Base-by-base conservation (phyloP, 92 coral and sea anemone genomes). In the Chrysogorgia sp. region DNA sequence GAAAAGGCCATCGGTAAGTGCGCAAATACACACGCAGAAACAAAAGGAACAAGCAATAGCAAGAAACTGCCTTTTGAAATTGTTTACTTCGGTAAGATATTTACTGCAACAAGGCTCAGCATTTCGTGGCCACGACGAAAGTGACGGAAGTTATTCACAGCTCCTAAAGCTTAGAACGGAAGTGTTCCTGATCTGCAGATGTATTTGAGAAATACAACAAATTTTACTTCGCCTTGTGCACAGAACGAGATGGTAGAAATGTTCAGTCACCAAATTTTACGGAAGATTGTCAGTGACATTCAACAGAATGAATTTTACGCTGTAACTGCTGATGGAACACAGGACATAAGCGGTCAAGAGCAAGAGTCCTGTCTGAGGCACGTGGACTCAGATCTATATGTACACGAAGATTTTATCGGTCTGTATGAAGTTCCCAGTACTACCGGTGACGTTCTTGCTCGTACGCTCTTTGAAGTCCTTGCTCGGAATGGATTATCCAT, bases 151-250 rank as follows among this genome's bases (percentile, higher is more conserved):
- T n/a, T n/a, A n/a, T n/a, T n/a, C n/a, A n/a, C n/a, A n/a, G n/a
- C n/a, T n/a, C n/a, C n/a, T n/a, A n/a, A n/a, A n/a, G n/a, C n/a
- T n/a, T n/a, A n/a, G n/a, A n/a, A n/a, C n/a, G n/a, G n/a, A n/a
- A n/a, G n/a, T n/a, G n/a, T n/a, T n/a, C n/a, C n/a, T n/a, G n/a
- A n/a, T n/a, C 50, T 64, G 30, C 52, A 34, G 50, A 64, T 64
- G 50, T 64, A 64, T 64, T 64, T 68, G 58, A 68, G 40, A 68
- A 68, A 68, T 68, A 68, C 75, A 68, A 68, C 75, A 41, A 68
- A 68, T 43, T 68, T 67, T 68, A 68, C 75, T 68, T 68, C 75
- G 75, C 75, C 75, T 68, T 68, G 75, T 47, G 75, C 75, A 28
- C 75, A 68, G 75, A 68, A 43, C 40, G 75, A 68, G 58, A 68